These are phyloP conservation scores for Anoncus sp. DNA, from an alignment of 2,888 invertebrate genomes.

Conservation along the genomic window DNA sequence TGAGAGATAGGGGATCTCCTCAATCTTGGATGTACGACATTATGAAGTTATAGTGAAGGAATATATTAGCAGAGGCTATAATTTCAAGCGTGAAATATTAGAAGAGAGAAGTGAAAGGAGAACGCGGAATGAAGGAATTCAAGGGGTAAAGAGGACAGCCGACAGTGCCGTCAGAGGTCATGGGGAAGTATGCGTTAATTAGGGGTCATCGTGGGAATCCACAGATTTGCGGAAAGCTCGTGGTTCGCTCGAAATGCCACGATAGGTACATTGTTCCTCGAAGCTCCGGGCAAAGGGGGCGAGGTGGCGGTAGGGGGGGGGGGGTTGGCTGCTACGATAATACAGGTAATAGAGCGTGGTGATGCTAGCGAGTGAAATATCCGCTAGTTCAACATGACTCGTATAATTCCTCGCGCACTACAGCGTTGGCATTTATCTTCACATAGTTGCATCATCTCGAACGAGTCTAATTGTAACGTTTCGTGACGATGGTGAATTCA, in stretches of 20 bases:
- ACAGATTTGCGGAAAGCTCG: slow-evolving; percentile 75
- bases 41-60: neutral
- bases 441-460: slow-evolving; percentile 23
- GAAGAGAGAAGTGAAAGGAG: neutral
- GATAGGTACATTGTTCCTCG: slow-evolving; percentile 35
- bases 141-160: slow-evolving; percentile 14
- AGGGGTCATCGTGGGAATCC: slow-evolving; percentile 77
- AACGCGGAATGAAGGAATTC: slow-evolving; percentile 27
- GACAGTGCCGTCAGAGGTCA: slow-evolving; percentile 42
- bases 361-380: slow-evolving; percentile 53
- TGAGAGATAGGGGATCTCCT: too few relatives aligned
- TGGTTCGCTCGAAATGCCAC: slow-evolving; percentile 55
- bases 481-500: slow-evolving; percentile 3
- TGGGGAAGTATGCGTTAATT: slow-evolving; percentile 80
- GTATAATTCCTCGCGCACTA: slow-evolving; percentile 48
- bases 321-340: neutral
- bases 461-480: slow-evolving; percentile 33
- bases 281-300: too few relatives aligned
- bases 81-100: slow-evolving; percentile 20
- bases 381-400: slow-evolving; percentile 44
- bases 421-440: slow-evolving; percentile 32
- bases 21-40: neutral
- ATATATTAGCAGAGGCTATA: neutral
- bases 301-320: neutral
- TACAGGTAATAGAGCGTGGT: slow-evolving; percentile 29